Evolutionary conservation across 2,797 vertebrate genomes (phyloP), one percentile per base, ranked within the genome.

Genomic region (Channa striata): DNA sequence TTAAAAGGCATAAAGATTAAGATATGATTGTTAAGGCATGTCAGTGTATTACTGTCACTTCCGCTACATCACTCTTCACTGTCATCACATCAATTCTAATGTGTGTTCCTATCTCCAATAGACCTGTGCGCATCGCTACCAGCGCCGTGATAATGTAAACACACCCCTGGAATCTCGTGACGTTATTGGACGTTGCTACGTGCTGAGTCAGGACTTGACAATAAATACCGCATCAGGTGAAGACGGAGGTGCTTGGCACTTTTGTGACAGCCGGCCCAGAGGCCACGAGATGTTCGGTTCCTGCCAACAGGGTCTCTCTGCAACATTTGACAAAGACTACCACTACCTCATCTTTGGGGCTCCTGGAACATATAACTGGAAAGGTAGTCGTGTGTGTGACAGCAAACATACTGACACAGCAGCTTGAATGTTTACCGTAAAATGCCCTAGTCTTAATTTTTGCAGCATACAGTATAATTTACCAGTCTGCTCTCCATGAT

Each of bases 281-380:
- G 96, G 97, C 48, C 98, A 99, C 5, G 97, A 97, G 89, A 92
- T 93, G 68, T 99, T 97, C 63, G 98, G 98, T 57, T 96, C 96
- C 81, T 99, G 98, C 84, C 98, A 99, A 90, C 98, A 99, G 92
- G 98, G 98, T 46, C 83, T 99, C 59, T 96, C 98, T 6, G 97
- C 96, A 72, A 95, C 94, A 25, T 99, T 99, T 42, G 97, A 96
- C 84, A 95, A 93, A 77, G 95, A 97, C 82, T 96, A 92, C 77
- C 96, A 97, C 83, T 99, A 99, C 81, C 62, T 98, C 62, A 96
- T 97, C 42, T 99, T 99, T 81, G 98, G 97, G 60, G 97, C 97
- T 59, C 97, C 98, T 0, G 98, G 98, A 56, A 96, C 96, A 21
- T 99, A 97, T 74, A 96, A 98, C 89, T 99, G 98, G 98, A 99